Evolutionary conservation across 2,113 vertebrate genomes (phyloP).

Genomic region (Myocastor coypus): DNA sequence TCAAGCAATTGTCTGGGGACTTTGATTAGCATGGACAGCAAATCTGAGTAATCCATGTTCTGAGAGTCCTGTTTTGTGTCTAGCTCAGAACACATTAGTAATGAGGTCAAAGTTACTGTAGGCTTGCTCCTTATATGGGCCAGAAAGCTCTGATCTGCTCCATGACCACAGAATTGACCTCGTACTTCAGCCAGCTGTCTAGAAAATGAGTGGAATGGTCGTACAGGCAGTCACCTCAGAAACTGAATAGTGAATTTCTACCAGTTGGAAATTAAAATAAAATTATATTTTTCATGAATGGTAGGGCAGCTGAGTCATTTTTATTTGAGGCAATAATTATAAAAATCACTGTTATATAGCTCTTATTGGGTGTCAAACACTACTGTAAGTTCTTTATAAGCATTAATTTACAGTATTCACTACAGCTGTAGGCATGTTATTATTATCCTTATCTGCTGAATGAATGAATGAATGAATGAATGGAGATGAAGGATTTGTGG

Average conservation of each 20-base stretch:
- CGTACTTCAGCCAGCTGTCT: slow-evolving; percentile 64
- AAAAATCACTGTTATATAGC: background rate
- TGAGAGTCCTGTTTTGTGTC: slow-evolving; percentile 78
- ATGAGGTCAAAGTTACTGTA: slow-evolving; percentile 76
- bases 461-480: slow-evolving; percentile 47
- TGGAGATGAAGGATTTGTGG: background rate
- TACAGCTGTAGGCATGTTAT: background rate
- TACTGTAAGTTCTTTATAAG: slow-evolving; percentile 5
- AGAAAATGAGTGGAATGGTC: slow-evolving; percentile 68
- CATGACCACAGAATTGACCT: slow-evolving; percentile 68
- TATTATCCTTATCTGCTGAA: background rate
- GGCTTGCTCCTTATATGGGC: slow-evolving; percentile 67
- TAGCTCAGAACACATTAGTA: slow-evolving; percentile 72
- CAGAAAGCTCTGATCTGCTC: slow-evolving; percentile 71
- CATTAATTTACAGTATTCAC: slow-evolving; percentile 26
- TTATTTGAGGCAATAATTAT: slow-evolving; percentile 31
- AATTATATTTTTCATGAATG: slow-evolving; percentile 5
- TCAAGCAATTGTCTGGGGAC: slow-evolving; percentile 77
- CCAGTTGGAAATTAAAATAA: slow-evolving; percentile 57
- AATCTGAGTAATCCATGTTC: slow-evolving; percentile 79
- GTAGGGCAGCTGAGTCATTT: background rate
- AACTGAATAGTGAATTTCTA: slow-evolving; percentile 38
- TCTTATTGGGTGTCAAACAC: slow-evolving; percentile 18
- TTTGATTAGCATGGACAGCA: slow-evolving; percentile 79
- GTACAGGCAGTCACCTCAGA: slow-evolving; percentile 48